Conservation (phyloP, 2,113 vertebrate species). For the Chionodraco myersi region DNA sequence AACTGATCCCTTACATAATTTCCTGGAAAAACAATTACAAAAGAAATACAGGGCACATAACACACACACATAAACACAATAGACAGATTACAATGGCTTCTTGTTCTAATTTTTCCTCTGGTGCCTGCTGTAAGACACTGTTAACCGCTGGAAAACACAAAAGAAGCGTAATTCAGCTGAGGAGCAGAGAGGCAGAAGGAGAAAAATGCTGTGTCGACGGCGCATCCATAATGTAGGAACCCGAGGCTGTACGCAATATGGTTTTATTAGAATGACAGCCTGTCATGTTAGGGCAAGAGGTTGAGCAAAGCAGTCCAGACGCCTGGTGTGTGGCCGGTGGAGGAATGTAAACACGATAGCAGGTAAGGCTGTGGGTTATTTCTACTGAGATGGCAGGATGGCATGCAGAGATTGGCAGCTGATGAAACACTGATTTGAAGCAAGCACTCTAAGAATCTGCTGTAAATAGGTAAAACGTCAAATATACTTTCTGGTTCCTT, state of each 20-base stretch:
- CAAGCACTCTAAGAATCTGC: background rate
- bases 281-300: slow-evolving; percentile 66
- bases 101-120: slow-evolving; percentile 48
- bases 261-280: slow-evolving; percentile 67
- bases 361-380: slow-evolving; percentile 32
- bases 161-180: slow-evolving; percentile 46
- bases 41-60: slow-evolving; percentile 33
- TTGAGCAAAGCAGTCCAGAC: slow-evolving; percentile 33
- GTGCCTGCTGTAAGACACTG: slow-evolving; percentile 51
- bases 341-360: slow-evolving; percentile 41
- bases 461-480: slow-evolving; percentile 3
- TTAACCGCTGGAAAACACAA: slow-evolving; percentile 48
- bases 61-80: slow-evolving; percentile 39
- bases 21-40: slow-evolving; percentile 44
- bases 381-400: background rate
- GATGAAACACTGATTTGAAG: slow-evolving; percentile 24
- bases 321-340: slow-evolving; percentile 12
- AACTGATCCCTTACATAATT: slow-evolving; percentile 67
- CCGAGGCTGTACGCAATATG: slow-evolving; percentile 51
- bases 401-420: slow-evolving; percentile 16
- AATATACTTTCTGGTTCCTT: background rate
- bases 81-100: slow-evolving; percentile 52
- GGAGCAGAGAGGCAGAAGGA: slow-evolving; percentile 37
- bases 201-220: slow-evolving; percentile 63
- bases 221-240: slow-evolving; percentile 74